Base-by-base conservation (phyloP, 2,888 invertebrate genomes). In the Hypomecis punctinalis region DNA sequence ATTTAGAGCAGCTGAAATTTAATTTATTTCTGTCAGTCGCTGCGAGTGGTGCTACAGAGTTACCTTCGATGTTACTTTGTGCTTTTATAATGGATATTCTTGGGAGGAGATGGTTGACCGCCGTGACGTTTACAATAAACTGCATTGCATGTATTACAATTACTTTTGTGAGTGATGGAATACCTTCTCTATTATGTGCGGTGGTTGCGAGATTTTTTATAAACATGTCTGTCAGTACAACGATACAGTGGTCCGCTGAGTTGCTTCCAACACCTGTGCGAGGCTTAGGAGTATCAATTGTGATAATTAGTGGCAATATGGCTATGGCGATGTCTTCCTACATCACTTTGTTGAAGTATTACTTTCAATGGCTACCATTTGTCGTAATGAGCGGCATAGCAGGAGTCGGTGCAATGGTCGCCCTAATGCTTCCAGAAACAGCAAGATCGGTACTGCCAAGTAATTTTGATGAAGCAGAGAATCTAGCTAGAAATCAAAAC, bases 1-100 rank as follows among this genome's bases (percentile, higher is more conserved):
- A 80, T 66, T 67, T 87, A 33, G 81, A 23, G 82, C 3, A 81
- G 80, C 33, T 63, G 53, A 76, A 84, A 5, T 88, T 82, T 39
- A 79, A 88, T 63, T 86, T 83, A 57, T 88, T 88, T 57, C 4
- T 83, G 10, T 85, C 87, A 7, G 87, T 87, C 68, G 81, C 86
- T 1, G 69, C 83, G 10, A 72, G 84, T 2, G 83, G 83, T 11
- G 76, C 78, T 43, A 86, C 86, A 0, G 86, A 86, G 58, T 82
- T 83, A 2, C 88, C 88, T 2, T 86, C 88, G 0, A 70, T 85
- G 68, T 51, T 85, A 5, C 36, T 86, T 1, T 70, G 82, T 5
- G 83, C 85, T 2, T 83, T 86, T 53, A 73, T 82, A 2, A 76
- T 86, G 76, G 88, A 88, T 63, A 76, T 75, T 74, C 75, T 78